These are phyloP conservation scores for Thereva unica DNA, from an alignment of 2,888 invertebrate genomes.

Conservation along the genomic window DNA sequence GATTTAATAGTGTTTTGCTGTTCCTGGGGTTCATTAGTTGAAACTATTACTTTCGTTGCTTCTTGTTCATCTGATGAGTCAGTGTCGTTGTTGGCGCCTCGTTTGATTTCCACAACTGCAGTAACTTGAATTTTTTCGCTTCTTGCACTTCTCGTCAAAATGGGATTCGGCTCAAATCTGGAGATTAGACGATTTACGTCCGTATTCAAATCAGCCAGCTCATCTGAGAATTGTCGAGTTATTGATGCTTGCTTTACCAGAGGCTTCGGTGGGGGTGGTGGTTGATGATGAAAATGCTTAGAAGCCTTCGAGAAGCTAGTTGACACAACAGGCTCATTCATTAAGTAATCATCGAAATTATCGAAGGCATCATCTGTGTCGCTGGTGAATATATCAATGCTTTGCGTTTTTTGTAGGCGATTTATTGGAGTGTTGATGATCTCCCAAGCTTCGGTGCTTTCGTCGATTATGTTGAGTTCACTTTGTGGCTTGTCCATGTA, in stretches of 20 bases:
- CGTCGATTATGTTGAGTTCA: conserved; percentile 45
- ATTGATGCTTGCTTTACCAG: conserved; percentile 54
- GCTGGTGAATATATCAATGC: conserved; percentile 54
- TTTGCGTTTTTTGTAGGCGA: conserved; percentile 42
- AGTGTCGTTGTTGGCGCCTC: background rate
- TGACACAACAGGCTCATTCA: conserved; percentile 51
- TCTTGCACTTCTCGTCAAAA: conserved; percentile 24
- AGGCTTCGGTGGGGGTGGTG: conserved; percentile 43
- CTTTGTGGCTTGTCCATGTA: conserved; percentile 23
- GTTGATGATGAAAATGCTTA: background rate
- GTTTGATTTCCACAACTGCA: conserved; percentile 13
- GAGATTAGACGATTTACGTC: conserved; percentile 54
- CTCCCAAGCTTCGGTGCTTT: conserved; percentile 47
- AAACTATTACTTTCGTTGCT: background rate
- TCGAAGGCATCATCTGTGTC: conserved; percentile 49
- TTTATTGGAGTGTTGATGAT: conserved; percentile 39
- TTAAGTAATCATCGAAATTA: conserved; percentile 54
- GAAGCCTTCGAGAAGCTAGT: background rate
- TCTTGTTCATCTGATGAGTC: background rate
- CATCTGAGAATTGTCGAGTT: conserved; percentile 53
- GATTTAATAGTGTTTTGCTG: background rate
- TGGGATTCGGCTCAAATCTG: conserved; percentile 48
- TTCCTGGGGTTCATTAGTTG: background rate
- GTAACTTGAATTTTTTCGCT: conserved; percentile 8
- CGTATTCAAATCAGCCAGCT: conserved; percentile 51